Percentiles rank a stretch among this genome's conserved stretches.
phyloP scores from a whole-genome alignment of 2,888 invertebrate genomes.

The Meta bourneti region DNA sequence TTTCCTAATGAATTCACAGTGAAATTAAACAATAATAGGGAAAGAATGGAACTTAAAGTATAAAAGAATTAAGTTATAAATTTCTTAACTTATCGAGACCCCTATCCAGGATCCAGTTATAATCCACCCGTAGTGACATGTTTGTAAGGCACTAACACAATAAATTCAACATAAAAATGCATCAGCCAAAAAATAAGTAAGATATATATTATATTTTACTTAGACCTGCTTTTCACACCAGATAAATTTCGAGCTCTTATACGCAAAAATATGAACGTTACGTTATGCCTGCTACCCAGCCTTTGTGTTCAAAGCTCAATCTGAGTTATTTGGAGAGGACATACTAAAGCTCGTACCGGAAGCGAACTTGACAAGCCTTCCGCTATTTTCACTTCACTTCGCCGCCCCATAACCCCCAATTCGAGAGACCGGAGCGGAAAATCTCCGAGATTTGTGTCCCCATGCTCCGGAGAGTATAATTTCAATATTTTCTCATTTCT shows the following conservation, averaged over 20 bases:
- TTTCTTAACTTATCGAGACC: too few relatives aligned
- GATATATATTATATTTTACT: too few relatives aligned
- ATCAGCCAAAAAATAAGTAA: neutral
- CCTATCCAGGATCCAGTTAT: too few relatives aligned
- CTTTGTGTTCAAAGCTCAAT: neutral
- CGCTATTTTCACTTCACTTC: neutral
- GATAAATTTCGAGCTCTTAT: neutral
- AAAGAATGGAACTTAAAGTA: too few relatives aligned
- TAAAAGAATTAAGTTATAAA: too few relatives aligned
- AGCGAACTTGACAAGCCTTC: neutral
- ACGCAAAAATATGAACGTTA: neutral
- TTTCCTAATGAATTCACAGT: too few relatives aligned
- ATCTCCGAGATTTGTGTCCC: conserved; percentile 23
- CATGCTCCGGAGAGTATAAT: neutral
- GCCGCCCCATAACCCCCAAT: neutral
- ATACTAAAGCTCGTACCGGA: conserved; percentile 2
- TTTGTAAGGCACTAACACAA: too few relatives aligned
- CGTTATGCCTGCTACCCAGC: neutral
- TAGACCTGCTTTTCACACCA: too few relatives aligned
- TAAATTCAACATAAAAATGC: too few relatives aligned
- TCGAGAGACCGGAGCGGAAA: neutral
- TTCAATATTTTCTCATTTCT: neutral
- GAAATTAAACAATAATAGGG: too few relatives aligned
- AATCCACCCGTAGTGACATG: too few relatives aligned
- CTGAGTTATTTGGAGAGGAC: neutral